A percentile compares a stretch with the other conserved stretches of the same genome.
Evolutionary conservation across 1,140 invertebrate species (phyloP).

Genomic region (Palaemon carinicauda): DNA sequence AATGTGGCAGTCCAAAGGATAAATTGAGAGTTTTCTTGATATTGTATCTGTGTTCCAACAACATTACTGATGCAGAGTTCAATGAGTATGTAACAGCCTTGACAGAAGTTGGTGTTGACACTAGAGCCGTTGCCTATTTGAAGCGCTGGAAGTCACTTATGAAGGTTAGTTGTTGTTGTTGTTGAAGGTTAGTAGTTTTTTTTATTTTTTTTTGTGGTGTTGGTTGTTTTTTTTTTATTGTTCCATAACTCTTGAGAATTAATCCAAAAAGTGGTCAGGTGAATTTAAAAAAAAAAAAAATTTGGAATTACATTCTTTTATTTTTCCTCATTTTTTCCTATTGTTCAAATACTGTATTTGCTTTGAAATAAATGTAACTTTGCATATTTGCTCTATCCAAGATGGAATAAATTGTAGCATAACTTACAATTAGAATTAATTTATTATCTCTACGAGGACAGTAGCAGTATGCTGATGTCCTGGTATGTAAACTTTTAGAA

Average conservation of each 20-base stretch:
- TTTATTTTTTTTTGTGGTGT: no score
- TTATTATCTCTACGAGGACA: no score
- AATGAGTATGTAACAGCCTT: constrained; percentile 68
- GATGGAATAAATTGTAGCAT: no score
- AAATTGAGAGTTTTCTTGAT: constrained; percentile 96
- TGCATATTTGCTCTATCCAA: no score
- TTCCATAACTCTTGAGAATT: no score
- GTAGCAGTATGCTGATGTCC: no score
- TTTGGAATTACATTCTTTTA: background rate
- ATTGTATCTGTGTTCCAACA: constrained; percentile 82
- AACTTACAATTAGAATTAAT: no score
- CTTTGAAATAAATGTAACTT: no score
- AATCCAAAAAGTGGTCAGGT: no score
- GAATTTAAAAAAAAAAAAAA: no score
- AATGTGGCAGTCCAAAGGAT: constrained; percentile 87
- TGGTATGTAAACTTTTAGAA: no score
- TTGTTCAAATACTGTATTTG: background rate
- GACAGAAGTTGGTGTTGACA: constrained; percentile 83
- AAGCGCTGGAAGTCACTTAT: constrained; percentile 77
- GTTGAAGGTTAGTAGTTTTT: background rate
- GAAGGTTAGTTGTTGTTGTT: constrained; percentile 41
- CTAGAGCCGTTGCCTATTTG: constrained; percentile 83
- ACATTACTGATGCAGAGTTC: constrained; percentile 52
- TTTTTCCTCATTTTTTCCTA: background rate
- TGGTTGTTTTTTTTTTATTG: no score